Conservation (phyloP, 2,888 invertebrate species). For the Alitta virens region DNA sequence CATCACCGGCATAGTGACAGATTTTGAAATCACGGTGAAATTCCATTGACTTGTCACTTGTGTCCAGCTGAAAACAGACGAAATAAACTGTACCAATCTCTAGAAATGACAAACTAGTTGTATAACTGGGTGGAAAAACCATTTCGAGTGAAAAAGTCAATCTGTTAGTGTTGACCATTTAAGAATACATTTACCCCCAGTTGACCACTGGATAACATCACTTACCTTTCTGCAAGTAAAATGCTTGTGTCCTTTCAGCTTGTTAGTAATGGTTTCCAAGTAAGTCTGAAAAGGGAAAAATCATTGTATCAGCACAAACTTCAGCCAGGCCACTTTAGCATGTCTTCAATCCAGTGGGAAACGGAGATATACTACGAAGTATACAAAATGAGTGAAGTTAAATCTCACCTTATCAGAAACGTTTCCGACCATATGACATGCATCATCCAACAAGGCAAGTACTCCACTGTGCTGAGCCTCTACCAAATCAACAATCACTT, state of each 20-base stretch:
- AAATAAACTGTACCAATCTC: neutral
- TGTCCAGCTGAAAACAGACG: constrained; percentile 39
- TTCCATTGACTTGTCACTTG: constrained; percentile 59
- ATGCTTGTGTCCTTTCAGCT: constrained; percentile 80
- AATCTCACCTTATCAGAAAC: constrained; percentile 66
- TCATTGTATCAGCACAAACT: too few species aligned
- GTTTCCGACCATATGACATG: constrained; percentile 92
- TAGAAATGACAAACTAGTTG: too few species aligned
- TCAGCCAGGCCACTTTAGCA: too few species aligned
- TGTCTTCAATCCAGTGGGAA: too few species aligned
- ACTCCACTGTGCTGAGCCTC: constrained; percentile 91
- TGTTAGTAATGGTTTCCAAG: constrained; percentile 89
- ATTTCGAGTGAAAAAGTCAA: too few species aligned
- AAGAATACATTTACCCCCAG: too few species aligned
- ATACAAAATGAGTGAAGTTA: too few species aligned
- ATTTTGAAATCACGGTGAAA: constrained; percentile 58
- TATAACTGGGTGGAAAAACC: too few species aligned
- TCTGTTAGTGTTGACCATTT: too few species aligned
- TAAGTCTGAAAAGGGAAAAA: constrained; percentile 65
- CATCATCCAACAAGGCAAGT: constrained; percentile 91
- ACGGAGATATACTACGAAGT: too few species aligned
- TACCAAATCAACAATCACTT: constrained; percentile 76
- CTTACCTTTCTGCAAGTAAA: constrained; percentile 69
- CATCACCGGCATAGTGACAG: constrained; percentile 96
- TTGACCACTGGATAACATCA: too few species aligned